Conservation (phyloP, 2,888 invertebrate species). For the Dicroscelio sp. region DNA sequence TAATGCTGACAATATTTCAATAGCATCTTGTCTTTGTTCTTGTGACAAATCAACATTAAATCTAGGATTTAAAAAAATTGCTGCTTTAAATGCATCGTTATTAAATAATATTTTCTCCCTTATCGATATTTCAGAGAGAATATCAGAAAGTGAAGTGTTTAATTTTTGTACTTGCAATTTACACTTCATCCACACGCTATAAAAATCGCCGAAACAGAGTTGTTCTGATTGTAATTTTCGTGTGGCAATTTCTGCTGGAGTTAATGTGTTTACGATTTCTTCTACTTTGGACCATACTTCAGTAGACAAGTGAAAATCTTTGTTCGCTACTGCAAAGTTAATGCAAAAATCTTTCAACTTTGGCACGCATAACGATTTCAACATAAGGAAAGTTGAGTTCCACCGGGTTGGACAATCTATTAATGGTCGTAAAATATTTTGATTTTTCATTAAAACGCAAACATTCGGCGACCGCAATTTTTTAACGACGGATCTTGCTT, state of each 20-base stretch:
- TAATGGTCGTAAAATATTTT: background rate
- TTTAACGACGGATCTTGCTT: background rate
- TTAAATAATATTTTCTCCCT: background rate
- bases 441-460: background rate
- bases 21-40: slow-evolving; percentile 32
- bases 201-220: slow-evolving; percentile 1
- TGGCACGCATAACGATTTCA: background rate
- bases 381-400: slow-evolving; percentile 11
- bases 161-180: background rate
- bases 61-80: slow-evolving; percentile 45
- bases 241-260: background rate
- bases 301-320: background rate
- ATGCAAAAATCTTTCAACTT: background rate
- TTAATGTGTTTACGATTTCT: background rate
- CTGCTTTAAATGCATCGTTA: slow-evolving; percentile 42
- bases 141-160: background rate
- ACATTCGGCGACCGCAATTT: background rate
- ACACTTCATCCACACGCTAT: background rate
- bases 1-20: slow-evolving; percentile 16
- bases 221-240: slow-evolving; percentile 13
- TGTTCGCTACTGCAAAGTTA: background rate
- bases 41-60: slow-evolving; percentile 14
- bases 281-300: background rate
- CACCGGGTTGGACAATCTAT: slow-evolving; percentile 1
- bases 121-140: background rate